phyloP scores from a whole-genome alignment of 2,888 invertebrate genomes.

The Coecobrya sp. region DNA sequence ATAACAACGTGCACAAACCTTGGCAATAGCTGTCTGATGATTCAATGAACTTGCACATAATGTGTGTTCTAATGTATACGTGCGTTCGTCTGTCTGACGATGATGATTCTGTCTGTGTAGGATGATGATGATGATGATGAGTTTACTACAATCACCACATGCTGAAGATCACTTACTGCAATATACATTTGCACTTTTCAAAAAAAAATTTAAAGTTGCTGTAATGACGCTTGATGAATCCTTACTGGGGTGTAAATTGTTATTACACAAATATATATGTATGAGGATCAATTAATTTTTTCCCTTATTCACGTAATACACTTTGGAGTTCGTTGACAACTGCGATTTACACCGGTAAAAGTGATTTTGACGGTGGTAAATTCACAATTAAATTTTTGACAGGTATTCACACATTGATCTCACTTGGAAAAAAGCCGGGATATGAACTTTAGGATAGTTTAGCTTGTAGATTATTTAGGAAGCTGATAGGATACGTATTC shows the following conservation, averaged over 20 bases:
- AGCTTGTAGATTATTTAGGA: neutral
- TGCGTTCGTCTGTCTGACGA: slow-evolving; percentile 58
- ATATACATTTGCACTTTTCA: slow-evolving; percentile 44
- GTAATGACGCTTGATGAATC: neutral
- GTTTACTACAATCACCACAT: slow-evolving; percentile 38
- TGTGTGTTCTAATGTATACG: slow-evolving; percentile 3
- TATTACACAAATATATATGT: neutral
- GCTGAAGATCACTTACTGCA: slow-evolving; percentile 54
- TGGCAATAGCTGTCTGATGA: slow-evolving; percentile 76
- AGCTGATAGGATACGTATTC: neutral
- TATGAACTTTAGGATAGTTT: slow-evolving; percentile 15
- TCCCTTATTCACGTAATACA: neutral
- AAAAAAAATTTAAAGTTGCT: slow-evolving; percentile 8
- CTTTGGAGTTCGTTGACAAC: neutral
- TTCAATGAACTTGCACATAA: slow-evolving; percentile 79
- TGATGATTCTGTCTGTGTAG: slow-evolving; percentile 49
- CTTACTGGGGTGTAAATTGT: slow-evolving; percentile 4
- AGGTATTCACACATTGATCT: slow-evolving; percentile 29
- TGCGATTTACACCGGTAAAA: neutral
- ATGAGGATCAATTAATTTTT: neutral
- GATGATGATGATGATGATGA: slow-evolving; percentile 35
- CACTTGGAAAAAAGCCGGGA: neutral
- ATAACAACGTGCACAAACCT: slow-evolving; percentile 80
- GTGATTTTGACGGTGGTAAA: neutral
- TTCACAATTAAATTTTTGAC: slow-evolving; percentile 19